These are phyloP conservation scores for Drosophila pachea DNA, from an alignment of 1,140 invertebrate genomes.

Conservation along the genomic window DNA sequence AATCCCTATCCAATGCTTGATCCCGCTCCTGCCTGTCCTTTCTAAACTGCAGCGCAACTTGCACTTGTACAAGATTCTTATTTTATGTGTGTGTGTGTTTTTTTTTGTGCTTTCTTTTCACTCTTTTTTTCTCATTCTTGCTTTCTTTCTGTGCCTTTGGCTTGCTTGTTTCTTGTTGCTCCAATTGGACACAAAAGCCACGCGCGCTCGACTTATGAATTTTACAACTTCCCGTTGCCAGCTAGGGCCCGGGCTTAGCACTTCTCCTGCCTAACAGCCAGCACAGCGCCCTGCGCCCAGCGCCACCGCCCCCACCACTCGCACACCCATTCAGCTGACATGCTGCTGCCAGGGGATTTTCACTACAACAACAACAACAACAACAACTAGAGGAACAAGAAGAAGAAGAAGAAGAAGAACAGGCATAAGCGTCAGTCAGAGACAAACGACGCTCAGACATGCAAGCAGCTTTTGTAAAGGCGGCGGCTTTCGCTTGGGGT, in stretches of 20 bases:
- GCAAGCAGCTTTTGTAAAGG: conserved; percentile 62
- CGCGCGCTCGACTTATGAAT: conserved; percentile 71
- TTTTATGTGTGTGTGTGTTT: conserved; percentile 12
- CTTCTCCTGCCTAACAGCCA: conserved; percentile 35
- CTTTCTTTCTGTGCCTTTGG: background rate
- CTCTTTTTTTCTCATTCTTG: conserved; percentile 8
- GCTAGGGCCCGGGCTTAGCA: conserved; percentile 50
- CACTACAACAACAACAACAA: conserved; percentile 36
- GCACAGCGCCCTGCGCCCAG: too few relatives aligned
- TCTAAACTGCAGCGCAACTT: conserved; percentile 39
- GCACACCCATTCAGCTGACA: conserved; percentile 1
- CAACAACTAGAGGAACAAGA: background rate
- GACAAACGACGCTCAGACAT: conserved; percentile 73
- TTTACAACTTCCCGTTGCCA: conserved; percentile 71
- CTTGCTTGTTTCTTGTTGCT: conserved; percentile 50
- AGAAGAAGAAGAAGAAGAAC: background rate
- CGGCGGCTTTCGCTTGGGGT: background rate
- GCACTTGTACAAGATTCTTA: conserved; percentile 59
- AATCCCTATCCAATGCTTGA: background rate
- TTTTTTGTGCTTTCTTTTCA: conserved; percentile 23
- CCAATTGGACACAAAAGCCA: conserved; percentile 68
- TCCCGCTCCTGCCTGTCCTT: conserved; percentile 2
- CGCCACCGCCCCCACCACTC: too few relatives aligned
- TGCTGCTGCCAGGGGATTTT: conserved; percentile 44
- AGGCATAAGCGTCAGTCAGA: conserved; percentile 22